phyloP scores from a whole-genome alignment of 2,888 invertebrate species.

The Caenorhabditis doughertyi region DNA sequence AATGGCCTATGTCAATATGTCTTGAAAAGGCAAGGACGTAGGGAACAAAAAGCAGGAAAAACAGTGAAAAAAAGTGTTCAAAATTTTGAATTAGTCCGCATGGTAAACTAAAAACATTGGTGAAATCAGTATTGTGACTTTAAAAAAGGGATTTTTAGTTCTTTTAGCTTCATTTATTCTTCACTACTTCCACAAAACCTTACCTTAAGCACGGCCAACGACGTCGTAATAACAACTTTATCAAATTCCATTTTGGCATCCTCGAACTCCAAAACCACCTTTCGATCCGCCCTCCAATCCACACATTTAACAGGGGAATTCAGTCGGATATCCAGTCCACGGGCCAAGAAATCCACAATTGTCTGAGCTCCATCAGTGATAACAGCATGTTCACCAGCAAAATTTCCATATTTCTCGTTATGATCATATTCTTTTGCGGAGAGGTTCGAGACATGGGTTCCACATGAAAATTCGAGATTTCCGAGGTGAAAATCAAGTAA shows the following conservation, averaged over 20 bases:
- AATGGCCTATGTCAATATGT: no score
- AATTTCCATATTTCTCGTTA: constrained; percentile 84
- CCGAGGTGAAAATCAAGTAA: constrained; percentile 84
- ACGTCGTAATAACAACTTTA: constrained; percentile 84
- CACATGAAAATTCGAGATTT: constrained; percentile 85
- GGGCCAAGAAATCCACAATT: constrained; percentile 79
- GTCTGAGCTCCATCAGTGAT: constrained; percentile 83
- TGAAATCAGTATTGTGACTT: no score
- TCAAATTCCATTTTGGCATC: constrained; percentile 52
- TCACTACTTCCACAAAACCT: background rate
- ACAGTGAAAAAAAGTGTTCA: no score
- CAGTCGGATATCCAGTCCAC: constrained; percentile 83
- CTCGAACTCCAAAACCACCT: constrained; percentile 37
- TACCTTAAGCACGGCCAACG: constrained; percentile 82
- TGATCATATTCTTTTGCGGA: constrained; percentile 84
- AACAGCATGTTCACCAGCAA: constrained; percentile 84
- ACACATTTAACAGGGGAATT: constrained; percentile 80
- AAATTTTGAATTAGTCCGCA: no score
- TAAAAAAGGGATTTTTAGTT: background rate
- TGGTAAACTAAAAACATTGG: no score
- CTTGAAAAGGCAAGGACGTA: no score
- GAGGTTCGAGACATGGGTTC: constrained; percentile 81
- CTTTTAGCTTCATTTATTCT: background rate
- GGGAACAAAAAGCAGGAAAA: no score
- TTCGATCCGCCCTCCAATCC: constrained; percentile 28